Base-by-base conservation (phyloP, 2,888 invertebrate species). In the Peribatodes rhomboidaria region DNA sequence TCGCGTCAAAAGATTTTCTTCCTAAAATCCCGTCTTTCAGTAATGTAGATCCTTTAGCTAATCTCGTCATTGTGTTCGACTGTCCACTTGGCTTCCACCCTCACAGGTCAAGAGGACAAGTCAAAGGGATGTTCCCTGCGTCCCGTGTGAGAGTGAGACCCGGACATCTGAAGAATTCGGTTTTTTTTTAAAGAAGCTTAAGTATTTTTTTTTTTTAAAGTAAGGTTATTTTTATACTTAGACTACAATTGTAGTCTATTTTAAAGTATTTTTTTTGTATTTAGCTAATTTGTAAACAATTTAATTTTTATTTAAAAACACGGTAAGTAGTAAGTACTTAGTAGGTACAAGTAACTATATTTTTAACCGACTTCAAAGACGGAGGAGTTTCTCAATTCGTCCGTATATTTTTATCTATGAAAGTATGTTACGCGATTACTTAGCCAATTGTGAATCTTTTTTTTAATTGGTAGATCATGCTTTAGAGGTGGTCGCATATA, bases 11-110 rank as follows among this genome's bases (percentile, higher is more conserved):
- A 41, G 9, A 1, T n/a, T 50, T 35, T 14, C 52, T 14, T 14
- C 2, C 11, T 13, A 2, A 41, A 49, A 52, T 44, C 18, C 35
- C 31, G 7, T 14, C 52, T 44, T 37, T 46, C 27, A 53, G 14
- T 22, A 35, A 39, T 41, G 46, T 31, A 18, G 3, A 33, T 35
- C 37, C 39, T 47, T 56, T 13, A 33, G 65, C 47, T 65, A 61
- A 65, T 60, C 65, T 41, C 20, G 9, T 13, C 14, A 42, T 65
- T 65, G 60, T 65, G 11, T 42, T 11, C n/a, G 59, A 52, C 65
- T 65, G 65, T 52, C 60, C 65, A 65, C 65, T 65, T 60, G 60
- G 60, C 60, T 65, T 53, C 52, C 64, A 44, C 60, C 60, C 56
- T 58, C 46, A 6, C 56, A 56, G 60, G 65, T 65, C 65, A 61